Evolutionary conservation across 2,113 vertebrate genomes (phyloP).

Genomic region (Henicopernis longicauda): DNA sequence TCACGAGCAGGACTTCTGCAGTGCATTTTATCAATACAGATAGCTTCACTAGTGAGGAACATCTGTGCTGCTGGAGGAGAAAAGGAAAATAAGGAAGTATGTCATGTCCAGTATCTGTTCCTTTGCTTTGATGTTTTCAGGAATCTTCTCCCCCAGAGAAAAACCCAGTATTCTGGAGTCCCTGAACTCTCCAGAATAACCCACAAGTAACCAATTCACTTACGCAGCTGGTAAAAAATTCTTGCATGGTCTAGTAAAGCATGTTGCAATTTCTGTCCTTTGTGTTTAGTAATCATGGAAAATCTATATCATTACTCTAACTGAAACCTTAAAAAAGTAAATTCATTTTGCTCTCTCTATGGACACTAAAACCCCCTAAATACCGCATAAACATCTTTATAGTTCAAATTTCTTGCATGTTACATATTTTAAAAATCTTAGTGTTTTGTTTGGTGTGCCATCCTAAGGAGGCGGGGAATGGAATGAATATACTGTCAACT

Average conservation of each 20-base stretch:
- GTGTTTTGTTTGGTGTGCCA: not conserved
- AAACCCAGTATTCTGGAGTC: not conserved
- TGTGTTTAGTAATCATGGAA: not conserved
- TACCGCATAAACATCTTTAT: not conserved
- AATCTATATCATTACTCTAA: not conserved
- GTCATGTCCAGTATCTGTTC: not conserved
- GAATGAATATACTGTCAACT: not conserved
- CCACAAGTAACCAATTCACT: not conserved
- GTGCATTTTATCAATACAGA: not conserved
- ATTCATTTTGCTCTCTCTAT: not conserved
- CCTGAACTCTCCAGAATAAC: not conserved
- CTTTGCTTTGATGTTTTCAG: not conserved
- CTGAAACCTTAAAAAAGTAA: not conserved
- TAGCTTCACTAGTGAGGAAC: not conserved
- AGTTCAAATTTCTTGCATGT: not conserved
- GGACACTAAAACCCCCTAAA: not conserved
- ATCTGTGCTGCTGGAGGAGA: not conserved
- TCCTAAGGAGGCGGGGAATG: not conserved
- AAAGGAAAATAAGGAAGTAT: not conserved
- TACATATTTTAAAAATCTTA: not conserved
- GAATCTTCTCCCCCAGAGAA: not conserved
- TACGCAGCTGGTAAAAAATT: not conserved
- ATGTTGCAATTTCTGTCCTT: not conserved
- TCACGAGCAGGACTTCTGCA: not conserved
- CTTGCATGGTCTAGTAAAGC: not conserved